A percentile compares a stretch with the other conserved stretches of the same genome.
phyloP scores from a whole-genome alignment of 2,113 vertebrate genomes.

The Pluvianellus socialis region DNA sequence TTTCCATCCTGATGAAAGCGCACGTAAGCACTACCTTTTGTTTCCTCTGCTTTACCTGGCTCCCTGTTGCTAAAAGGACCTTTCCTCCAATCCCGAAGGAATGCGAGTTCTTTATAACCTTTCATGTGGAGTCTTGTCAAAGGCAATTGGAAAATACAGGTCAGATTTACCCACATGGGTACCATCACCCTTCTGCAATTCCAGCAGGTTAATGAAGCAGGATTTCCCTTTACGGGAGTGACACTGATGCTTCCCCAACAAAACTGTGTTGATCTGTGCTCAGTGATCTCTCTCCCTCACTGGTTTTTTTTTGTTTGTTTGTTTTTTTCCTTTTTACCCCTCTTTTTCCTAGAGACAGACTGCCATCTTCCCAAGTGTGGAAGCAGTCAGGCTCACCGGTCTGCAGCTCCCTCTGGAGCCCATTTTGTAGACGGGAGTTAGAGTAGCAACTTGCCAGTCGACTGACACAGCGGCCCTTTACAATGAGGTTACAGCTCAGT shows the following conservation, averaged over 20 bases:
- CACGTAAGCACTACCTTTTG: not conserved
- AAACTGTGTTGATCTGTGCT: not conserved
- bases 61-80: not conserved
- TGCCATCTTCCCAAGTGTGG: not conserved
- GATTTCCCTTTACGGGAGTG: not conserved
- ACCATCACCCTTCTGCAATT: not conserved
- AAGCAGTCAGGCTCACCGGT: not conserved
- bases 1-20: not conserved
- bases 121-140: not conserved
- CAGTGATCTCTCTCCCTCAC: not conserved
- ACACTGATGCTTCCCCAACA: not conserved
- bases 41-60: not conserved
- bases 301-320: too few relatives aligned
- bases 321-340: accelerated
- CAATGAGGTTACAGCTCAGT: not conserved
- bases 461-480: not conserved
- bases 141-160: not conserved
- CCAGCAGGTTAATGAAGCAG: not conserved
- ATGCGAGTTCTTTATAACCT: not conserved
- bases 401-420: not conserved
- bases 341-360: not conserved
- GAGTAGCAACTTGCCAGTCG: not conserved
- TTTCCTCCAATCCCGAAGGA: not conserved
- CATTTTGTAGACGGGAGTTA: not conserved
- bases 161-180: not conserved